Base-by-base conservation (phyloP, 2,888 invertebrate species). In the Synanthedon formicaeformis region DNA sequence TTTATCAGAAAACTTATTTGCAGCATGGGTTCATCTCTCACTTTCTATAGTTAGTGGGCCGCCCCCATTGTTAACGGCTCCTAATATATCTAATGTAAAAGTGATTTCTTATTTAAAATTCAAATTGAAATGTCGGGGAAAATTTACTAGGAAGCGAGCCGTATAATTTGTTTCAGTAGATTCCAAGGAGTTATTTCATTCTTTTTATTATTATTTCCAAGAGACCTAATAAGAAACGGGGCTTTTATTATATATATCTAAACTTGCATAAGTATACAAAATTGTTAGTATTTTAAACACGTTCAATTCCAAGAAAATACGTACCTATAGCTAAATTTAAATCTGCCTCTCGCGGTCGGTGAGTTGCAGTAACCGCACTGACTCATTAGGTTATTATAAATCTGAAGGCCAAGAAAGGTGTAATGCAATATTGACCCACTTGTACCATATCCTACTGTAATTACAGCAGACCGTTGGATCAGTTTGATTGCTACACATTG, bases 81-180 rank as follows among this genome's bases (percentile, higher is more conserved):
- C 68, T 81, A 81, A 80, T 82, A 75, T 77, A 77, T 79, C 73
- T 75, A 73, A 79, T 75, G 75, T 73, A 73, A 73, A 75, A 77
- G 71, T 73, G 66, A 71, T 73, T 78, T 67, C 57, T 62, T 63
- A 58, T 67, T 67, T 62, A 58, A 66, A 65, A 68, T 45, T 14
- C 49, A 52, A 51, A 53, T 53, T 48, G 50, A 51, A 53, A 53
- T 53, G 53, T 55, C 52, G 51, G 40, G 48, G 40, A 52, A 50
- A 55, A 49, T 52, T 53, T 50, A 50, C 10, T 49, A 13, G 45
- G 45, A n/a, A 45, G 14, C 13, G 45, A 45, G 45, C 45, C 45
- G 13, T 45, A 45, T 45, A 45, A 45, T 45, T 45, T 45, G 6
- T 45, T 45, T 45, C 11, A 14, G 23, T 23, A 34, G 34, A 34